Evolutionary conservation across 2,113 vertebrate species (phyloP), one percentile per base, ranked within the genome.

Genomic region (Atrichornis clamosus): DNA sequence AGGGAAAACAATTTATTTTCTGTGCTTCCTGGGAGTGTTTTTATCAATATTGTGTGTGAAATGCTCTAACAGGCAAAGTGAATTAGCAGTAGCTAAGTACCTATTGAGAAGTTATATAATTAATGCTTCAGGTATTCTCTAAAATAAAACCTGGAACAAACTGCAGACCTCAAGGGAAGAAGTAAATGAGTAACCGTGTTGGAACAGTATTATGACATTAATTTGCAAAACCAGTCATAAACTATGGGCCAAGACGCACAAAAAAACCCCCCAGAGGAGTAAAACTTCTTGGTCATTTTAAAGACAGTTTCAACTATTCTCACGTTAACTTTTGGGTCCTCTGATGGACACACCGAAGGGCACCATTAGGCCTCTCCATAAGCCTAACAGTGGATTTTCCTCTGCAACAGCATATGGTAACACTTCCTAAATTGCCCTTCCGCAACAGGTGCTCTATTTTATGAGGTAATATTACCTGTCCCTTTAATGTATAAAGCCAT

Each of bases 141-240:
- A 74, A 87, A 88, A 77, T 67, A 77, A 86, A 86, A 84, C 39
- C 8, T 42, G 15, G 55, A 89, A 87, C 19, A 73, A 62, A 20
- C 23, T 37, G 56, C 18, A 67, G 39, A 70, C 39, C 64, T 88
- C 47, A 81, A 86, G 64, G 46, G 41, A 86, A 88, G n/a, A 87
- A 75, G 83, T 87, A 90, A 96, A 97, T 84, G 6, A 90, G 16
- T 89, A 92, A 95, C 88, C 75, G 24, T 55, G 21, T 32, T 90
- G 60, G 39, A 93, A 85, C 41, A 23, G 21, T 35, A 63, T 49
- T 56, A 46, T 53, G 35, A 53, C 50, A 59, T 65, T 59, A 76
- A 27, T 44, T 70, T 53, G 27, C 44, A 85, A 91, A 84, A 90
- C 5, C 37, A 81, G 27, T 10, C 95, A 92, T 63, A 79, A 88